Evolutionary conservation across 1,140 invertebrate species (phyloP), one percentile per base, ranked within the genome.

Genomic region (Leucophenga varia): DNA sequence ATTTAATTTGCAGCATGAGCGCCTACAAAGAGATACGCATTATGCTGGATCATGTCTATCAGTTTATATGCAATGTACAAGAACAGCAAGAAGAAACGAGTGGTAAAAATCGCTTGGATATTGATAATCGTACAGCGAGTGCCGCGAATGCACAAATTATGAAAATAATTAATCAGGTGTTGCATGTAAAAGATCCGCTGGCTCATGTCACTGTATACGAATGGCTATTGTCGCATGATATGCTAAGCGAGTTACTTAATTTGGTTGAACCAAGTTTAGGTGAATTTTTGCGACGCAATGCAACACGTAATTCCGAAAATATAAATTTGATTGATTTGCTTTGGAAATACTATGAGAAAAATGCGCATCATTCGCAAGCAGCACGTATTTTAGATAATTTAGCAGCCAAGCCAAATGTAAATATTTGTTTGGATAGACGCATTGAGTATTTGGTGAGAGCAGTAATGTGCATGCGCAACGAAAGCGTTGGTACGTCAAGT

Each of bases 281-380:
- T 65, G 80, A 83, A 28, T 96, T 90, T 64, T 72, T 96, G 10
- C 83, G 86, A 40, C 81, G 85, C 19, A 79, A 81, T 46, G 76
- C 81, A 2, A 64, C 76, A 31, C 70, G 76, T 32, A 76, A 79
- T 43, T 74, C 77, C 3, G 77, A 82, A 16, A 80, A 82, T 49
- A 75, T 87, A 1, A 80, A 82, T 40, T 81, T 90, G 4, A 82
- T 91, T 35, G 93, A 98, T 75, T 79, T 98, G 44, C 77, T 98
- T 12, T 98, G 95, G 95, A 94, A 94, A 74, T 95, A 90, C 74
- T 95, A 98, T 65, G 95, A 98, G 72, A 89, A 88, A 63, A 90
- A 87, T 64, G 87, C 88, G 21, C 92, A 97, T 72, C 95, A 95
- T 74, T 83, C 87, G 7, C 89, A 90, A 8, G 95, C 95, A n/a